phyloP scores from a whole-genome alignment of 2,113 vertebrate genomes.

The Asarcornis scutulata region DNA sequence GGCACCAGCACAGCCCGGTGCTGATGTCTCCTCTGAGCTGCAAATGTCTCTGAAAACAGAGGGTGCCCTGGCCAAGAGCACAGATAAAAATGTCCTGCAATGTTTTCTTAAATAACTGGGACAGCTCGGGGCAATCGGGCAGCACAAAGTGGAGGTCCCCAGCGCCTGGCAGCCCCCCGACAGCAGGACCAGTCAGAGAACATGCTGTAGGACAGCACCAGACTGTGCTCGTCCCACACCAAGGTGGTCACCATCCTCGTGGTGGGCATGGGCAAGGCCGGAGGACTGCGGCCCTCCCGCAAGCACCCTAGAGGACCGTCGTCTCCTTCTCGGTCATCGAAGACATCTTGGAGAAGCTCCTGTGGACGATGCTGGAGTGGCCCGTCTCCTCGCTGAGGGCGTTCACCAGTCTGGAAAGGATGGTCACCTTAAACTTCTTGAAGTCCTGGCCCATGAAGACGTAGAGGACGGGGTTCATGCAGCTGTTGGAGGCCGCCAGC shows the following conservation, averaged over 20 bases:
- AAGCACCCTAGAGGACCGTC: constrained; percentile 27
- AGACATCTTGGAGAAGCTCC: constrained; percentile 77
- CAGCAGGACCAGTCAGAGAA: background rate
- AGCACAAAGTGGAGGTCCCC: accelerated
- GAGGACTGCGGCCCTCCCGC: accelerated
- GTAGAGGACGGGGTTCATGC: constrained; percentile 93
- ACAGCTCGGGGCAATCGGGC: background rate
- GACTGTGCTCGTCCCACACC: background rate
- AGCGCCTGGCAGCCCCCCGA: background rate
- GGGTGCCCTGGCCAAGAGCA: accelerated
- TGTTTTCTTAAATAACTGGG: background rate
- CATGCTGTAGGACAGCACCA: accelerated
- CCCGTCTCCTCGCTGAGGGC: constrained; percentile 79
- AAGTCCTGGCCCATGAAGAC: constrained; percentile 97
- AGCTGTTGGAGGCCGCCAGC: constrained; percentile 89
- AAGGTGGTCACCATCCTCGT: background rate
- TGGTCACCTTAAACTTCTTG: constrained; percentile 80
- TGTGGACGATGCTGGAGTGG: constrained; percentile 71
- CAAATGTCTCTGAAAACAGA: background rate
- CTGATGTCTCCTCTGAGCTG: background rate
- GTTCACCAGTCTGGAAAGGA: constrained; percentile 77
- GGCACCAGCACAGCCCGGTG: background rate
- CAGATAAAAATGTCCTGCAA: accelerated
- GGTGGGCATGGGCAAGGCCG: background rate
- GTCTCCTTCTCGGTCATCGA: constrained; percentile 78